Evolutionary conservation across 2,797 vertebrate genomes (phyloP).

Genomic region (Malurus leucopterus): DNA sequence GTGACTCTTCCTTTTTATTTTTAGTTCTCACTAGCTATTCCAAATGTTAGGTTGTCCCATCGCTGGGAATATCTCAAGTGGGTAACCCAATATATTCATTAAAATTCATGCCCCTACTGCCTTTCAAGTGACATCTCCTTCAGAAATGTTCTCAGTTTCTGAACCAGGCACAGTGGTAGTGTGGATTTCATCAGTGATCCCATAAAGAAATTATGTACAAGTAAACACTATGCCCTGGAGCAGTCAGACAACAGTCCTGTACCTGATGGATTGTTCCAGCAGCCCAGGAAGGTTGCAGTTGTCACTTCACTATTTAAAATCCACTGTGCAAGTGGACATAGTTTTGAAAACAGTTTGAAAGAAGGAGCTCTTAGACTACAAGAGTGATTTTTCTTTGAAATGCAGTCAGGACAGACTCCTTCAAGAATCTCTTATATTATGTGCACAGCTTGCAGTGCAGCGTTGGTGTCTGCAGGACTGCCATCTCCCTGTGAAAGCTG

Average conservation of each 20-base stretch:
- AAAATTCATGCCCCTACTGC: neutral
- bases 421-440: fast-evolving
- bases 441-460: neutral
- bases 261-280: neutral
- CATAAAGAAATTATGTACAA: neutral
- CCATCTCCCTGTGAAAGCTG: fast-evolving
- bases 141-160: neutral
- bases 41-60: neutral
- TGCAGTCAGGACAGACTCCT: neutral
- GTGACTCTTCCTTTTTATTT: neutral
- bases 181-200: neutral
- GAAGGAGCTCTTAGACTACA: neutral
- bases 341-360: neutral
- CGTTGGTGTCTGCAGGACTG: neutral
- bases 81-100: neutral
- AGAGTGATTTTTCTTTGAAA: neutral
- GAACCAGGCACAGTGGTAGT: neutral
- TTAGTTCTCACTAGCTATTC: neutral
- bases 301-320: neutral
- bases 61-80: neutral
- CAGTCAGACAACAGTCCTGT: neutral
- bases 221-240: fast-evolving
- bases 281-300: neutral
- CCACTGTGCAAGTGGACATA: neutral
- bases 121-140: neutral